phyloP scores from a whole-genome alignment of 2,113 vertebrate species.

The Dasypus novemcinctus region DNA sequence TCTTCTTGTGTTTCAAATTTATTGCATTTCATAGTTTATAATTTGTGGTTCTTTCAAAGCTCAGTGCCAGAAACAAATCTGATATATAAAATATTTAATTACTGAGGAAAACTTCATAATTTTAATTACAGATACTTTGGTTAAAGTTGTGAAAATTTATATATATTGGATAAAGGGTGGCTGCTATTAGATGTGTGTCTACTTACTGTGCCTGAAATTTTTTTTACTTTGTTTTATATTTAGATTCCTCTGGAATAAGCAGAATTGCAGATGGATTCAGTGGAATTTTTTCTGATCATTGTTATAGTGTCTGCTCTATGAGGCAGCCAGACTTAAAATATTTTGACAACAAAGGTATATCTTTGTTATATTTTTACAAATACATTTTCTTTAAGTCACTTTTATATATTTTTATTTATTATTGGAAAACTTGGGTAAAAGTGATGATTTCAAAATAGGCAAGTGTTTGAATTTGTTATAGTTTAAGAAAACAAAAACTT shows the following conservation, averaged over 20 bases:
- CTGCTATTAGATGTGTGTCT: not conserved
- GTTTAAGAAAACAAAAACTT: not conserved
- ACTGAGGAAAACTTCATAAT: not conserved
- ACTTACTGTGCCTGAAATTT: not conserved
- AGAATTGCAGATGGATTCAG: conserved; percentile 86
- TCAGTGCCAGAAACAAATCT: not conserved
- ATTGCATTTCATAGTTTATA: not conserved
- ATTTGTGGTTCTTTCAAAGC: conserved; percentile 33
- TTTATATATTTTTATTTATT: conserved; percentile 37
- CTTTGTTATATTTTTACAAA: conserved; percentile 42
- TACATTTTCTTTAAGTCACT: conserved; percentile 18
- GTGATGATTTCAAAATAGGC: conserved; percentile 30
- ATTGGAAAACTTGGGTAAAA: conserved; percentile 42
- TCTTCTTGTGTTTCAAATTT: conserved; percentile 7
- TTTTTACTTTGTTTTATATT: conserved; percentile 26
- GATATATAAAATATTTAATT: conserved; percentile 35
- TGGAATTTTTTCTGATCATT: conserved; percentile 89
- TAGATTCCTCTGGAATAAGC: conserved; percentile 85
- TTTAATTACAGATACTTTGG: not conserved
- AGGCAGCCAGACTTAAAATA: conserved; percentile 84
- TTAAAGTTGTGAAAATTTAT: conserved; percentile 5
- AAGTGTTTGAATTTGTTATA: conserved; percentile 4
- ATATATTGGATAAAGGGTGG: not conserved
- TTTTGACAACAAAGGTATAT: conserved; percentile 85
- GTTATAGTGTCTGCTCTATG: conserved; percentile 88